Base-by-base conservation (phyloP, 2,113 vertebrate species). In the Oreocharis arfaki region DNA sequence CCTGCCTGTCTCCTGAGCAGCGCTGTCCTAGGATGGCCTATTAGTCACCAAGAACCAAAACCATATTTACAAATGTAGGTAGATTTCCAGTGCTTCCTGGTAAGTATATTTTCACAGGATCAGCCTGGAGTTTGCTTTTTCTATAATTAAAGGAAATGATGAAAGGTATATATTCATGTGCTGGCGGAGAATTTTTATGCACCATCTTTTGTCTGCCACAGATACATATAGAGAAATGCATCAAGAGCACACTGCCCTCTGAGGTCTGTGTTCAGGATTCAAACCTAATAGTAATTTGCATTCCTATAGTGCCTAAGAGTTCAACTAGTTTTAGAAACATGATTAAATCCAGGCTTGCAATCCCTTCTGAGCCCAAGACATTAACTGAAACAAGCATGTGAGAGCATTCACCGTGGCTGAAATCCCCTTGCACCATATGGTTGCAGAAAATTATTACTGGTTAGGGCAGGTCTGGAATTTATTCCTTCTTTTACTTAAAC, bases 311-410 rank as follows among this genome's bases (percentile, higher is more conserved):
- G 61, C 27, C 46, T 84, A 57, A 93, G 49, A 57, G 80, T 93
- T 89, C 75, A 82, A 59, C 57, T 46, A 56, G 37, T 93, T 96
- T 94, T 89, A 87, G 81, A 87, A 80, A 79, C 46, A 57, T 73
- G 50, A 91, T 89, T 91, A 91, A 95, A 84, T 60, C 27, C 65
- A 91, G 49, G 13, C 55, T 95, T 91, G 23, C 46, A 94, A 86
- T 70, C 50, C 23, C 39, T 88, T 80, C 27, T 73, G 79, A 85
- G 88, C 18, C 70, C 37, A 39, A 89, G 53, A 89, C 28, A 57
- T 56, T 84, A 95, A 86, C 53, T 55, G 67, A 87, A 95, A 87
- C 33, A 94, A 82, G 37, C n/a, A 79, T 50, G 68, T 8, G 4
- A 93, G 46, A 82, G n/a, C n/a, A 60, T 85, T 82, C 46, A 53